These are phyloP conservation scores for Oreotrochilus melanogaster DNA, from an alignment of 2,113 vertebrate genomes.

Conservation along the genomic window DNA sequence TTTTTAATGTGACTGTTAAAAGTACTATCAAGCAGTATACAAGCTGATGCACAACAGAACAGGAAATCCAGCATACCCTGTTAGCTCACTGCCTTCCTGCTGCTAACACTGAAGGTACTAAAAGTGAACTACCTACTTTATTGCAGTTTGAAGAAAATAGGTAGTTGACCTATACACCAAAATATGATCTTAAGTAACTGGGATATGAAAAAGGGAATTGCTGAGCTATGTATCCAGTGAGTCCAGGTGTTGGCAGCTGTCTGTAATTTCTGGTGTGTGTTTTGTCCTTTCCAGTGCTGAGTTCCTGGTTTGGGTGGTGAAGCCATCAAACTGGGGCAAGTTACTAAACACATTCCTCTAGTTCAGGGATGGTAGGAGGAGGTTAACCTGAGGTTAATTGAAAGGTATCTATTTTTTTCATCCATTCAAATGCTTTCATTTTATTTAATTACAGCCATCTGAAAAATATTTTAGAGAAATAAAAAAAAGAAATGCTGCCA, in stretches of 20 bases:
- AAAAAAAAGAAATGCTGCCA: not conserved
- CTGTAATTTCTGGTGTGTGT: not conserved
- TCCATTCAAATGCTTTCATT: not conserved
- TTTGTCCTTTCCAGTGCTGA: not conserved
- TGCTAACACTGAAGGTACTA: not conserved
- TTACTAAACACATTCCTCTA: not conserved
- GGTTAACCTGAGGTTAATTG: too few relatives aligned
- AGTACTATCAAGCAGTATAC: not conserved
- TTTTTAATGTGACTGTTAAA: not conserved
- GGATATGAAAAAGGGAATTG: not conserved
- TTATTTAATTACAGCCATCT: not conserved
- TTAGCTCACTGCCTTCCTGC: not conserved
- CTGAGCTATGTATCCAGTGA: not conserved
- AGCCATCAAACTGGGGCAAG: accelerated
- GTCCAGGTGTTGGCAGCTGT: not conserved
- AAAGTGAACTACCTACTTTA: not conserved
- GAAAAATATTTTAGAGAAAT: not conserved
- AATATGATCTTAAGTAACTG: not conserved
- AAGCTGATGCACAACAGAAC: not conserved
- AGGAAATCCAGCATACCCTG: not conserved
- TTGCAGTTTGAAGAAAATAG: not conserved
- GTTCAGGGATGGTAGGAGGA: not conserved
- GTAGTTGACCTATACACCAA: not conserved
- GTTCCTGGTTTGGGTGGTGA: not conserved
- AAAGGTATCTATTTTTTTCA: not conserved